These are phyloP conservation scores for Cosmorhoe ocellata DNA, from an alignment of 2,888 invertebrate species.

Conservation along the genomic window DNA sequence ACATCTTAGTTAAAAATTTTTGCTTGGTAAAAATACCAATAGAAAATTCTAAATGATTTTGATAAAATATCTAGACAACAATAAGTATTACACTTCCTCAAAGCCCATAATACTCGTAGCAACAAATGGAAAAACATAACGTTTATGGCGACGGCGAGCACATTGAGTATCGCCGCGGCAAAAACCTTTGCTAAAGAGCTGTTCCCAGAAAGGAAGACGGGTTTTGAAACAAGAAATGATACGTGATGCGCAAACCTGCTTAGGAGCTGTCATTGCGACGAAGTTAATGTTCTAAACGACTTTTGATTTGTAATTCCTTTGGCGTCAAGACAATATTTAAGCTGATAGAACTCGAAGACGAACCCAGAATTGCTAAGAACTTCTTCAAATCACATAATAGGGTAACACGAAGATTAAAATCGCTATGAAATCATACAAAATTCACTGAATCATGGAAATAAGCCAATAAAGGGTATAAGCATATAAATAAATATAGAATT, in stretches of 20 bases:
- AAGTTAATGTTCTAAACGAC: slow-evolving; percentile 31
- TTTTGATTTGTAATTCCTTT: slow-evolving; percentile 18
- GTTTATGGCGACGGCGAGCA: slow-evolving; percentile 16
- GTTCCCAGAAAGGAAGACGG: slow-evolving; percentile 51
- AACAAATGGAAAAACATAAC: slow-evolving; percentile 14
- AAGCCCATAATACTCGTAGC: slow-evolving; percentile 22
- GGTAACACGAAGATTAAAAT: too few species aligned
- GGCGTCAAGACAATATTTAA: neutral
- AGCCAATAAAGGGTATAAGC: too few species aligned
- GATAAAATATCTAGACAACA: slow-evolving; percentile 13
- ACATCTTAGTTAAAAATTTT: too few species aligned
- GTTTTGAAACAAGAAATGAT: slow-evolving; percentile 53
- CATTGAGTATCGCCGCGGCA: slow-evolving; percentile 17
- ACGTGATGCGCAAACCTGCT: slow-evolving; percentile 50
- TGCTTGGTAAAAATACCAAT: too few species aligned
- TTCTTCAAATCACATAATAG: too few species aligned
- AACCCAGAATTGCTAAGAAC: neutral
- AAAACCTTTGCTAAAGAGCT: slow-evolving; percentile 37
- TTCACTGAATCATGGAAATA: too few species aligned
- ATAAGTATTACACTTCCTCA: slow-evolving; percentile 22
- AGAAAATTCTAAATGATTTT: neutral
- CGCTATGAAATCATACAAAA: too few species aligned
- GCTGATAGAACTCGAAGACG: neutral
- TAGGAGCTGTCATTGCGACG: slow-evolving; percentile 33
- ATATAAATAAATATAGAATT: too few species aligned